These are phyloP conservation scores for Cossypha heuglini DNA, from an alignment of 2,797 vertebrate genomes.

Conservation along the genomic window DNA sequence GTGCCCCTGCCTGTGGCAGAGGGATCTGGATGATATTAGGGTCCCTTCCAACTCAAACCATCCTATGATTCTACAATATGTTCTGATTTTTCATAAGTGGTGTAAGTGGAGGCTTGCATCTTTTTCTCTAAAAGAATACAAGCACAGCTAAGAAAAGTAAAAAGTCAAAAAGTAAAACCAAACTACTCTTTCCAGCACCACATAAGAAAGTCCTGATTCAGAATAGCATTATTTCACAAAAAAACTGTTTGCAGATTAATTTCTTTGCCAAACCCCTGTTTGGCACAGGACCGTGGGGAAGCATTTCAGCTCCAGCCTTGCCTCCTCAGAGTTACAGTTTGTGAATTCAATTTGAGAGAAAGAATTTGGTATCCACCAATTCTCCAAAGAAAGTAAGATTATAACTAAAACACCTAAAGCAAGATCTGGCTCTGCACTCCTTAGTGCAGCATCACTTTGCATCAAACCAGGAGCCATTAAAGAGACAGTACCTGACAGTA, in stretches of 20 bases:
- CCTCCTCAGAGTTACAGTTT: background rate
- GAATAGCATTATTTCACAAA: background rate
- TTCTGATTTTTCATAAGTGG: background rate
- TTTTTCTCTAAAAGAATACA: background rate
- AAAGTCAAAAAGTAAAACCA: background rate
- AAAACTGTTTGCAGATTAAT: background rate
- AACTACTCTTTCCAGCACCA: background rate
- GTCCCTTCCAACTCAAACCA: background rate
- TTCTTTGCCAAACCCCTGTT: background rate
- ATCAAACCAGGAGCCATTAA: background rate
- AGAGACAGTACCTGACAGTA: background rate
- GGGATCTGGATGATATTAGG: background rate
- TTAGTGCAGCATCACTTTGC: background rate
- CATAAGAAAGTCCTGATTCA: background rate
- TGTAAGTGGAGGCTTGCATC: background rate
- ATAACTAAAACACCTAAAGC: background rate
- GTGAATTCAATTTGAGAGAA: background rate
- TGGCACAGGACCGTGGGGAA: background rate
- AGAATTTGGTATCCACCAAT: background rate
- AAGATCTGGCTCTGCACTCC: background rate
- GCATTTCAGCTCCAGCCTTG: background rate
- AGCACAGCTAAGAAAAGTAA: background rate
- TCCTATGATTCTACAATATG: rapidly evolving
- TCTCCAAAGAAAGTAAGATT: background rate
- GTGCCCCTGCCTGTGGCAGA: background rate